Conservation (phyloP, 2,888 invertebrate genomes). For the Pollenia griseotomentosa region DNA sequence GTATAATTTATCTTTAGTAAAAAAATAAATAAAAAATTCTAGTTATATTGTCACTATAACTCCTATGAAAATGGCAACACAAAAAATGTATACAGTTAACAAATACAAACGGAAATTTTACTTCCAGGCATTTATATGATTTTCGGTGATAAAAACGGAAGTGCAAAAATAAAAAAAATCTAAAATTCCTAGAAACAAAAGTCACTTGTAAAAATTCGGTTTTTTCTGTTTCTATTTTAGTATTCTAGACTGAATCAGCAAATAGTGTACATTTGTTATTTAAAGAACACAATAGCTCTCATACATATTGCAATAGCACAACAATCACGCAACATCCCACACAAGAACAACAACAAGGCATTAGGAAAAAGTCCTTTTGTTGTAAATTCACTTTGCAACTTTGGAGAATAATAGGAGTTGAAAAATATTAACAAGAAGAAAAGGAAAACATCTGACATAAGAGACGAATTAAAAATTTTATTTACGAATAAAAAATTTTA, state of each 20-base stretch:
- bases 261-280: conserved; percentile 26
- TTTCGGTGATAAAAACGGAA: conserved; percentile 7
- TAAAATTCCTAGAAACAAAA: too few relatives aligned
- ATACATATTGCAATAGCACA: neutral
- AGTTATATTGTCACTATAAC: neutral
- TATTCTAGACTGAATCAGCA: conserved; percentile 21
- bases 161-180: conserved; percentile 10
- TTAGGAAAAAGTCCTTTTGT: conserved; percentile 41
- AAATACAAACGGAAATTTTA: conserved; percentile 21
- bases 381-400: conserved; percentile 51
- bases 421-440: conserved; percentile 22
- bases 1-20: neutral
- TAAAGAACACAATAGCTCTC: neutral
- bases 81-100: conserved; percentile 28
- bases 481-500: too few relatives aligned
- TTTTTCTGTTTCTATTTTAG: neutral
- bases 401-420: conserved; percentile 14
- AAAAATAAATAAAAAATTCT: conserved; percentile 6
- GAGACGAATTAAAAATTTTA: too few relatives aligned
- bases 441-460: conserved; percentile 32
- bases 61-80: neutral
- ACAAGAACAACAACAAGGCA: neutral
- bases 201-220: too few relatives aligned
- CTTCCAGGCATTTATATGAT: conserved; percentile 4
- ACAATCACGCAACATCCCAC: neutral